These are phyloP conservation scores for Lamellibrachia columna DNA, from an alignment of 2,888 invertebrate genomes.

Conservation along the genomic window DNA sequence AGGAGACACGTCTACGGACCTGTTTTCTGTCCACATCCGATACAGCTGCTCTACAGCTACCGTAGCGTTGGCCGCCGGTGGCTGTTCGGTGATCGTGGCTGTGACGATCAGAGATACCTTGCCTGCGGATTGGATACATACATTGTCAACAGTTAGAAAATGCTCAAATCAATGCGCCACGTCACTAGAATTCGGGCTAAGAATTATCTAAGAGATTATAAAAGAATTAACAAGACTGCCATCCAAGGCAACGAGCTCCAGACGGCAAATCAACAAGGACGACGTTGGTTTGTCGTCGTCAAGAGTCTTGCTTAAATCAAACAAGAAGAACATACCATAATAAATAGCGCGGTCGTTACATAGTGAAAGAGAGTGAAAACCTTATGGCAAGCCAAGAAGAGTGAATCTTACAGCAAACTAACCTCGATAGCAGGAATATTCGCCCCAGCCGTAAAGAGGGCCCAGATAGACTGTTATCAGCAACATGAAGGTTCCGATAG, in stretches of 20 bases:
- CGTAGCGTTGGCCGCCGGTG: not conserved
- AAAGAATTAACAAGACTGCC: not conserved
- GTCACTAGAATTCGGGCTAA: not conserved
- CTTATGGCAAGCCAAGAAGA: not conserved
- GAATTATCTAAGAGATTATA: too few relatives aligned
- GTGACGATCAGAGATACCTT: not conserved
- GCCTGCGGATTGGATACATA: not conserved
- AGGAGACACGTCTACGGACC: not conserved
- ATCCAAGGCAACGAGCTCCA: not conserved
- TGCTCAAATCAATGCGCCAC: not conserved
- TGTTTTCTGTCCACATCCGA: not conserved
- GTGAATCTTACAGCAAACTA: not conserved
- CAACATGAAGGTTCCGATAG: not conserved
- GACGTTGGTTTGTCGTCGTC: not conserved
- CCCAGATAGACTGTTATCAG: not conserved
- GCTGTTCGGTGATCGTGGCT: not conserved
- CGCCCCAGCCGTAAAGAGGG: constrained; percentile 20
- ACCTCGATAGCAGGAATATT: not conserved
- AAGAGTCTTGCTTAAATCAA: not conserved
- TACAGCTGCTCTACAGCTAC: not conserved
- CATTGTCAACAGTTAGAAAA: not conserved
- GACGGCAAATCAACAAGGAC: not conserved
- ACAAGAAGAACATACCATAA: not conserved
- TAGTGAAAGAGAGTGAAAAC: not conserved
- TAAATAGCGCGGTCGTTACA: not conserved